These are phyloP conservation scores for Sebastes reedi DNA, from an alignment of 2,797 vertebrate species.

Conservation along the genomic window DNA sequence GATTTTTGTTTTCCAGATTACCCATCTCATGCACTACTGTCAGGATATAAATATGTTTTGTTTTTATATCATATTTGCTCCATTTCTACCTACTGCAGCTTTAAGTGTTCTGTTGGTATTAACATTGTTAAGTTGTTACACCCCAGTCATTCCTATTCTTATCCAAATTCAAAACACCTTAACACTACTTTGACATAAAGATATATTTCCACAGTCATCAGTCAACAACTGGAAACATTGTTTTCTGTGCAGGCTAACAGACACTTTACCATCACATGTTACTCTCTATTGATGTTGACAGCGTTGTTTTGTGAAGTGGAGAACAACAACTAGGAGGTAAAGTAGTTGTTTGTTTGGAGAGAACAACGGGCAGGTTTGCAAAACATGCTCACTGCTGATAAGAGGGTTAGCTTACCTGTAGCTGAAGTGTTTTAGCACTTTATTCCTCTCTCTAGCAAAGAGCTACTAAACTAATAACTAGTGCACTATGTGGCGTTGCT, in stretches of 20 bases:
- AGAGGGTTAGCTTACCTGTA: background rate
- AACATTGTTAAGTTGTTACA: no score
- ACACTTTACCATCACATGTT: fast-evolving
- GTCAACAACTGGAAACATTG: background rate
- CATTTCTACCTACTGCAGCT: no score
- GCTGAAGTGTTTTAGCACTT: background rate
- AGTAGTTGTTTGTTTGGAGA: background rate
- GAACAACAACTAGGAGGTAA: background rate
- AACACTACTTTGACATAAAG: no score
- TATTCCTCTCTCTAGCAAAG: background rate
- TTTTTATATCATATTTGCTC: no score
- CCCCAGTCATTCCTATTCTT: no score
- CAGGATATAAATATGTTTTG: no score
- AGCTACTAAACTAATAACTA: background rate
- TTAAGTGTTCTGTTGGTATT: no score
- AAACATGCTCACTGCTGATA: background rate
- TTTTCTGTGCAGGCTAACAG: background rate
- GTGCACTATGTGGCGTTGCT: fast-evolving
- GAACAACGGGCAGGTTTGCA: fast-evolving
- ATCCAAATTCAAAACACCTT: no score
- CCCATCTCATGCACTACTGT: no score
- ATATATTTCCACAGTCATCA: no score
- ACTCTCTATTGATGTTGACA: background rate
- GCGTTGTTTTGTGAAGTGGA: background rate
- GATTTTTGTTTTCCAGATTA: no score